A percentile compares a stretch with the other conserved stretches of the same genome.
phyloP scores from a whole-genome alignment of 2,888 invertebrate genomes.

The Parelbella ahira region DNA sequence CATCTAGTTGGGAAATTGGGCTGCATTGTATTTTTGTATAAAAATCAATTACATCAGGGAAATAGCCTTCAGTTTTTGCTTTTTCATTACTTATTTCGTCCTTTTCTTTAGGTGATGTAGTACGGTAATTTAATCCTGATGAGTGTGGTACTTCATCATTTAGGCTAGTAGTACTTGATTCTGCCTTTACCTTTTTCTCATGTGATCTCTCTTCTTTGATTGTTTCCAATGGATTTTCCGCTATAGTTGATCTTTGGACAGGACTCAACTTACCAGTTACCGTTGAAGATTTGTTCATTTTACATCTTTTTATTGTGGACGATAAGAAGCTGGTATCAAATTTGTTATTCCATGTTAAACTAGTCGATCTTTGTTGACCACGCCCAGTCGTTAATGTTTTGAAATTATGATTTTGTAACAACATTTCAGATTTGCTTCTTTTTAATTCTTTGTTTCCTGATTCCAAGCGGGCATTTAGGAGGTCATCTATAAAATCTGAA shows the following conservation, averaged over 20 bases:
- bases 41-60: constrained; percentile 74
- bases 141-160: constrained; percentile 67
- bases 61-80: constrained; percentile 64
- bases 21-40: constrained; percentile 78
- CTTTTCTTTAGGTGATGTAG: constrained; percentile 63
- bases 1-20: constrained; percentile 85
- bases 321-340: constrained; percentile 81
- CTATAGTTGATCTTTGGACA: constrained; percentile 50
- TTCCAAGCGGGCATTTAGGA: constrained; percentile 73
- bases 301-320: constrained; percentile 84
- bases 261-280: constrained; percentile 68
- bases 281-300: constrained; percentile 76
- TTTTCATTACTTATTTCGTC: constrained; percentile 55
- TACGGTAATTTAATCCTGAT: constrained; percentile 66
- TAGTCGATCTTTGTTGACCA: constrained; percentile 84
- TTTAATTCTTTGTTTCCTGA: constrained; percentile 80
- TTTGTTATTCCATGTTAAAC: constrained; percentile 85
- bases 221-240: constrained; percentile 55
- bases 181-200: constrained; percentile 59
- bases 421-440: constrained; percentile 84
- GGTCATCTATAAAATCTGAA: constrained; percentile 79
- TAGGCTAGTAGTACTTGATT: constrained; percentile 43
- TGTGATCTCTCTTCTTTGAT: constrained; percentile 54
- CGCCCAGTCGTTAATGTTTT: constrained; percentile 75
- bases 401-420: constrained; percentile 71